Evolutionary conservation across 2,113 vertebrate genomes (phyloP), one percentile per base, ranked within the genome.

Genomic region (Steatornis caripensis): DNA sequence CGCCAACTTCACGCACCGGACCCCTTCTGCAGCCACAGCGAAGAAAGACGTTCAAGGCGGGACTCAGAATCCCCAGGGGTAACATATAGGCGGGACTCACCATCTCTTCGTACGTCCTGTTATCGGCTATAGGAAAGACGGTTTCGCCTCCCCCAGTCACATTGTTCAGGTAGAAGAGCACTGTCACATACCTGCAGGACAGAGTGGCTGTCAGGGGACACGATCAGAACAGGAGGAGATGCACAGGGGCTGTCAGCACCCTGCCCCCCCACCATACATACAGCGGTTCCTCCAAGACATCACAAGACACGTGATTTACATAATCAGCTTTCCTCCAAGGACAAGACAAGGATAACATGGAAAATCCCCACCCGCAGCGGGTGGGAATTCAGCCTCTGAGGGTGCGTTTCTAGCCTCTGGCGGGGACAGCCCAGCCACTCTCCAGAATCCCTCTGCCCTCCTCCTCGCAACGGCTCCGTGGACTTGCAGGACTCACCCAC

Each of bases 81-180:
- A 78, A 78, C n/a, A 32, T 0, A 2, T 7, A 84, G 64, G 34
- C 0, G 0, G 70, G 39, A 41, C 37, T 86, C 61, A 99, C 99
- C 99, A 98, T 97, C 94, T 99, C 99, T 80, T 99, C 98, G 0
- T 99, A 99, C 0, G 99, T 99, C 83, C 99, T 99, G 97, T 99
- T 99, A 95, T 99, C 99, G 75, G 99, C 99, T 43, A 99, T 98
- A 60, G 99, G 99, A 92, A 99, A 99, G 66, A 99, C 99, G 8
- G 98, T 99, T 96, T 99, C 99, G 2, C 99, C 99, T 54, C 99
- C 99, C 48, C 98, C 98, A 20, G 99, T 99, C 83, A 99, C 99
- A 37, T 99, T 98, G 98, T 98, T 99, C 97, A 99, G 98, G 98
- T 99, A 99, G 97, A 99, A 98, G 75, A 99, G 97, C 92, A 99